Conservation (phyloP, 2,797 vertebrate genomes). For the Sebastolobus altivelis region DNA sequence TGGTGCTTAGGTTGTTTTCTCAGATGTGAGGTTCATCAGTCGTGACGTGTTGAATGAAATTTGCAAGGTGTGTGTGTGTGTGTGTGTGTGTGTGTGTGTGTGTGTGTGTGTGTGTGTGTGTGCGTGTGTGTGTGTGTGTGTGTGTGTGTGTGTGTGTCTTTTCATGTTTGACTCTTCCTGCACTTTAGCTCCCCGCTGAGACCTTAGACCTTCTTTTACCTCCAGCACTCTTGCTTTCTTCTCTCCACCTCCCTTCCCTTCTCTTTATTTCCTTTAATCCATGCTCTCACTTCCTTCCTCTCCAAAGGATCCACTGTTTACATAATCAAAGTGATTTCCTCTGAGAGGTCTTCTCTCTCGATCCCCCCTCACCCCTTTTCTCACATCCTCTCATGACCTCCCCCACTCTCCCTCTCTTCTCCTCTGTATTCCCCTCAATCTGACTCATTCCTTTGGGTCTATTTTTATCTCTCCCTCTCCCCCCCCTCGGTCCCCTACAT, state of each 20-base stretch:
- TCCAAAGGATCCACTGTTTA: slow-evolving; percentile 72
- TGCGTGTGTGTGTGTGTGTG: neutral
- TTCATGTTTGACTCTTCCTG: slow-evolving; percentile 24
- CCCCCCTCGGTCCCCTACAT: slow-evolving; percentile 55
- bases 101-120: too few species aligned
- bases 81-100: too few species aligned
- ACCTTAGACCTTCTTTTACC: slow-evolving; percentile 33
- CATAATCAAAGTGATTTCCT: slow-evolving; percentile 78
- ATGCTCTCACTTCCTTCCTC: slow-evolving; percentile 50
- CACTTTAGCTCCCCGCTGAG: slow-evolving; percentile 31
- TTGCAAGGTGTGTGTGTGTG: neutral
- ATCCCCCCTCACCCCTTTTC: slow-evolving; percentile 28
- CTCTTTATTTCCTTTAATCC: slow-evolving; percentile 46
- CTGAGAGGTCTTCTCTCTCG: slow-evolving; percentile 65
- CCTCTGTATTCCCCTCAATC: slow-evolving; percentile 72
- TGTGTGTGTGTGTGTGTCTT: neutral
- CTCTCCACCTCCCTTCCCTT: slow-evolving; percentile 25
- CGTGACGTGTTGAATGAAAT: neutral
- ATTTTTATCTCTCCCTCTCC: slow-evolving; percentile 76
- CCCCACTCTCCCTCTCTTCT: slow-evolving; percentile 48
- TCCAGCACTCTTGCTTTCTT: slow-evolving; percentile 29
- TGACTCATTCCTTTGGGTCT: slow-evolving; percentile 84
- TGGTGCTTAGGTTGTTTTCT: slow-evolving; percentile 2
- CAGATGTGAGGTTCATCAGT: slow-evolving; percentile 4
- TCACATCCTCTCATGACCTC: slow-evolving; percentile 55